Evolutionary conservation across 2,888 invertebrate genomes (phyloP).

Genomic region (Erebia palarica): DNA sequence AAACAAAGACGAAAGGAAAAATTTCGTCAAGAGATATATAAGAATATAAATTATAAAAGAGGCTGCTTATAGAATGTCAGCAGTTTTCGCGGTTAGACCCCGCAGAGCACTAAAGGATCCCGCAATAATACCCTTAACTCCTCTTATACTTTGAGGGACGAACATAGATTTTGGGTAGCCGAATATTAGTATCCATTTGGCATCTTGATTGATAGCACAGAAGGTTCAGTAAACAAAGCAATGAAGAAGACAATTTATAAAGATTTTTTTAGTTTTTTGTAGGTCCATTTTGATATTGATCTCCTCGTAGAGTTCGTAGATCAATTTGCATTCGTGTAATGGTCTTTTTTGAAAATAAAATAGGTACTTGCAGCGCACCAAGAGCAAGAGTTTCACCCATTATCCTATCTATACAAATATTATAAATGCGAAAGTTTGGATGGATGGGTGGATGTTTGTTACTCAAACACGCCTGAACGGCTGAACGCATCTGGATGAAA

Average conservation of each 20-base stretch:
- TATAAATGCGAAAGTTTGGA: too few relatives aligned
- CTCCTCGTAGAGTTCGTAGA: too few relatives aligned
- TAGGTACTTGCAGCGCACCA: background rate
- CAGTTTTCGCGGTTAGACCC: constrained; percentile 12
- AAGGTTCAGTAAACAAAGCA: background rate
- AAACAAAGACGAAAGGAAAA: constrained; percentile 7
- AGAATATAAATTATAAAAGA: constrained; percentile 10
- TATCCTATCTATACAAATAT: too few relatives aligned
- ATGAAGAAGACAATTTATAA: background rate
- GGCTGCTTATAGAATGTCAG: constrained; percentile 15
- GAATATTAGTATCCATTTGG: constrained; percentile 5
- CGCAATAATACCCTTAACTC: constrained; percentile 15
- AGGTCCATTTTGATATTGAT: too few relatives aligned
- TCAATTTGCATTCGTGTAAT: too few relatives aligned
- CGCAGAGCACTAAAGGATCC: constrained; percentile 8
- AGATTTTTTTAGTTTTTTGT: too few relatives aligned
- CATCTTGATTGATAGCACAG: constrained; percentile 3
- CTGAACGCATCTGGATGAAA: too few relatives aligned
- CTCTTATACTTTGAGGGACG: constrained; percentile 10
- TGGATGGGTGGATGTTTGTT: too few relatives aligned
- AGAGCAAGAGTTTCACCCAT: background rate
- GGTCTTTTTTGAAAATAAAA: too few relatives aligned
- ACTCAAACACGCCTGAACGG: too few relatives aligned
- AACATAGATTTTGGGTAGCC: constrained; percentile 17
- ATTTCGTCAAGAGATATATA: background rate